phyloP scores from a whole-genome alignment of 2,888 invertebrate species.

The Drosophila prolongata region DNA sequence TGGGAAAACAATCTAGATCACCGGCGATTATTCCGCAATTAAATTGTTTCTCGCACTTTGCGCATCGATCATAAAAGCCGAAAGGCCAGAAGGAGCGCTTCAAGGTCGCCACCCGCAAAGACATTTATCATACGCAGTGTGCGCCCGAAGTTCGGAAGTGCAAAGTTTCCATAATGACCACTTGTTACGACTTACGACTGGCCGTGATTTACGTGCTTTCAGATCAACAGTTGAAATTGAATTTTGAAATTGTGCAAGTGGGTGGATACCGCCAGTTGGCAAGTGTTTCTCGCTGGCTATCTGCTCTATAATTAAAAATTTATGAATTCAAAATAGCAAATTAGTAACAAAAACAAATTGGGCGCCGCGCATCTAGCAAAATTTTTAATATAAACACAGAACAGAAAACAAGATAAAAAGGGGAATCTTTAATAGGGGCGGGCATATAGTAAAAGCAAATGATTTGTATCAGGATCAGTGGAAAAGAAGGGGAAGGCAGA shows the following conservation, averaged over 20 bases:
- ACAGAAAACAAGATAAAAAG: constrained; percentile 30
- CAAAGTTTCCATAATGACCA: constrained; percentile 45
- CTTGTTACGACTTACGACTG: constrained; percentile 44
- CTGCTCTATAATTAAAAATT: constrained; percentile 72
- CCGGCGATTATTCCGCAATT: constrained; percentile 57
- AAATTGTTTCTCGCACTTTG: constrained; percentile 68
- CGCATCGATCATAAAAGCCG: constrained; percentile 69
- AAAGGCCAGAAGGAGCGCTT: constrained; percentile 34
- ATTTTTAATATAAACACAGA: constrained; percentile 59
- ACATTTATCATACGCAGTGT: constrained; percentile 54
- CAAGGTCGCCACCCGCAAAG: constrained; percentile 45
- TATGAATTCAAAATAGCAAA: constrained; percentile 73
- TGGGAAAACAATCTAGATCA: not conserved
- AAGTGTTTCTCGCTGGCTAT: constrained; percentile 51
- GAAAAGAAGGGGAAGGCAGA: not conserved
- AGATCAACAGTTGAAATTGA: constrained; percentile 30
- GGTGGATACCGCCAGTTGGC: constrained; percentile 39
- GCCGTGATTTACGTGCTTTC: constrained; percentile 30
- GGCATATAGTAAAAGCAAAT: constrained; percentile 27
- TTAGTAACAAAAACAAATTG: constrained; percentile 70
- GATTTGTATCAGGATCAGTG: constrained; percentile 36
- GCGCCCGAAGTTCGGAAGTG: constrained; percentile 27
- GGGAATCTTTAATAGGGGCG: constrained; percentile 45
- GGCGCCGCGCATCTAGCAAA: constrained; percentile 38
- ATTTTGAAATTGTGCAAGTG: constrained; percentile 3